These are phyloP conservation scores for Papilio elwesi DNA, from an alignment of 2,888 invertebrate species.

Conservation along the genomic window DNA sequence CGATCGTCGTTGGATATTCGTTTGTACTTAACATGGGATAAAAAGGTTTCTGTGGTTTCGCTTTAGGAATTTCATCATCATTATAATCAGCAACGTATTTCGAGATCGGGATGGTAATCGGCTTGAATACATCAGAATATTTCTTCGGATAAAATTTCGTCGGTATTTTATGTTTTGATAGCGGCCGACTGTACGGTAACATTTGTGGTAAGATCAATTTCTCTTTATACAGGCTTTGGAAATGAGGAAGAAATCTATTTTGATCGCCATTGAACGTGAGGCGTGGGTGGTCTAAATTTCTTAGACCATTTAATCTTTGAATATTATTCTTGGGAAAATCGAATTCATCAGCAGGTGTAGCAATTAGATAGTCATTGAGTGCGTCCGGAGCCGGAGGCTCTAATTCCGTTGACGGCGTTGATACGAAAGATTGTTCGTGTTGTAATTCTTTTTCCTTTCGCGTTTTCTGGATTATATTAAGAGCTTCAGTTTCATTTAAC, in stretches of 20 bases:
- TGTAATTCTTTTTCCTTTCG: conserved; percentile 53
- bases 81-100: conserved; percentile 62
- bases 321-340: conserved; percentile 61
- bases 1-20: conserved; percentile 57
- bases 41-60: conserved; percentile 71
- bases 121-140: conserved; percentile 77
- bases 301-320: conserved; percentile 25
- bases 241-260: conserved; percentile 20
- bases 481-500: conserved; percentile 45
- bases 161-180: conserved; percentile 68
- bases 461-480: conserved; percentile 44
- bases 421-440: conserved; percentile 48
- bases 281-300: conserved; percentile 12
- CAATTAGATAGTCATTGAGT: conserved; percentile 62
- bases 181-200: conserved; percentile 59
- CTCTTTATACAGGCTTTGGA: conserved; percentile 25
- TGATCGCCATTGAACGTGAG: conserved; percentile 20
- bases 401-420: conserved; percentile 63
- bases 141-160: conserved; percentile 85
- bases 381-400: conserved; percentile 69
- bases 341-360: conserved; percentile 73
- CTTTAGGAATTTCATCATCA: conserved; percentile 69
- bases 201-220: conserved; percentile 59
- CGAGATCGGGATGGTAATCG: conserved; percentile 71
- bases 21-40: conserved; percentile 63